A percentile compares a stretch with the other conserved stretches of the same genome.
These are phyloP conservation scores for Malachius bipustulatus DNA, from an alignment of 2,888 invertebrate genomes.

Conservation along the genomic window DNA sequence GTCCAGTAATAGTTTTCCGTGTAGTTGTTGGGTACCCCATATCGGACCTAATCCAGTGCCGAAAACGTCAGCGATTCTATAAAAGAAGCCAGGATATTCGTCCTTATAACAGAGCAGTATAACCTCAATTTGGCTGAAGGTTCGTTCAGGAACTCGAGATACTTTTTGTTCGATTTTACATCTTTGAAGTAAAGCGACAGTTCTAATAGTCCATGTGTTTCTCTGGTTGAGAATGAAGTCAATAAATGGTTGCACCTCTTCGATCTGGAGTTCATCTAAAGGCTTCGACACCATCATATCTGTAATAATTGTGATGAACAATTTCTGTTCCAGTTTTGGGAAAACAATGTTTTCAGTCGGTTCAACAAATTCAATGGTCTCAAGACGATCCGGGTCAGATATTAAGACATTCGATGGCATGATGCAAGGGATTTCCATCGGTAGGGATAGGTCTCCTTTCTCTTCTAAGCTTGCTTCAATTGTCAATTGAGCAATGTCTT, in stretches of 20 bases:
- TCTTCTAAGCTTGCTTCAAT: constrained; percentile 48
- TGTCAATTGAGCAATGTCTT: constrained; percentile 70
- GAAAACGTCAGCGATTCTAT: constrained; percentile 51
- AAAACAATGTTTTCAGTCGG: constrained; percentile 40
- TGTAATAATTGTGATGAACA: constrained; percentile 63
- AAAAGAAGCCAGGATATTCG: constrained; percentile 34
- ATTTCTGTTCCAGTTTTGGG: constrained; percentile 63
- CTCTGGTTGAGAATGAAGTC: constrained; percentile 52
- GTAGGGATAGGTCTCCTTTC: constrained; percentile 35
- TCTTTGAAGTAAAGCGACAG: constrained; percentile 61
- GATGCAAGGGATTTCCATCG: constrained; percentile 41
- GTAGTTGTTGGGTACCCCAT: constrained; percentile 65
- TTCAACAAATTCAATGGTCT: constrained; percentile 61
- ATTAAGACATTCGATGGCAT: constrained; percentile 58
- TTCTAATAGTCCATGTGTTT: constrained; percentile 65
- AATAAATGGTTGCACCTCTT: constrained; percentile 73
- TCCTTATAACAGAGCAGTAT: constrained; percentile 48
- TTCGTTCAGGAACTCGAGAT: constrained; percentile 74
- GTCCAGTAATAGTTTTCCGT: constrained; percentile 67
- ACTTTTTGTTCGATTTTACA: constrained; percentile 66
- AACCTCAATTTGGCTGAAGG: constrained; percentile 77
- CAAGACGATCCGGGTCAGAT: constrained; percentile 78
- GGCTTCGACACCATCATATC: constrained; percentile 64
- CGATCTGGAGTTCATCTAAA: constrained; percentile 64
- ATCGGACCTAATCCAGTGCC: constrained; percentile 57